Evolutionary conservation across 2,888 invertebrate species (phyloP), one percentile per base, ranked within the genome.

Genomic region (Allophyes oxyacanthae): DNA sequence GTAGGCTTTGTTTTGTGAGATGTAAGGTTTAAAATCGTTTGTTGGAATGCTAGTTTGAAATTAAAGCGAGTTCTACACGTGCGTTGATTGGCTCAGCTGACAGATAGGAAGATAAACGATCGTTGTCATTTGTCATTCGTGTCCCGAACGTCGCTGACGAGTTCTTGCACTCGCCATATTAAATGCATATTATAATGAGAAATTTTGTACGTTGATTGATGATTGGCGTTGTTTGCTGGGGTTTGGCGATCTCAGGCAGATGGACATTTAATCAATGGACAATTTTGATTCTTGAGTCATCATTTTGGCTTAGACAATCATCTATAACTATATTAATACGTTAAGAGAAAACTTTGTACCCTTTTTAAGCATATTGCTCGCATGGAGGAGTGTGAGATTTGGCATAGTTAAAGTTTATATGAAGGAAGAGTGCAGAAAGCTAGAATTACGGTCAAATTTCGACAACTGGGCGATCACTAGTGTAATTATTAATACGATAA

Each of bases 21-120:
- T 0, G 26, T 75, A 81, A 46, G 53, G 70, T 72, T 64, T 38
- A 51, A 26, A 72, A 76, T 72, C 14, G 59, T 15, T 48, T 55
- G 44, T 20, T 25, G 40, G 11, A 6, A 14, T 32, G 20, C 50
- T 46, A 43, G 64, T 75, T 46, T 38, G 40, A 61, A 60, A 72
- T 65, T 75, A 79, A 83, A 84, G 81, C 80, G 80, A 73, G 81
- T 78, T 78, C 79, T 85, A 84, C 88, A 89, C 88, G 88, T 89
- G 88, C 87, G 90, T 88, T 89, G 91, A 92, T 92, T 91, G 90
- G 91, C 86, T 88, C 72, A 67, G 84, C 80, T 92, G 92, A 92
- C 92, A 92, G 91, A 89, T 91, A 90, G 86, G 91, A 92, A 92
- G 92, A 92, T 92, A 88, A 88, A 93, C 82, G 90, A 89, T 88